Evolutionary conservation across 2,888 invertebrate species (phyloP), one percentile per base, ranked within the genome.

Genomic region (Formica aserva): DNA sequence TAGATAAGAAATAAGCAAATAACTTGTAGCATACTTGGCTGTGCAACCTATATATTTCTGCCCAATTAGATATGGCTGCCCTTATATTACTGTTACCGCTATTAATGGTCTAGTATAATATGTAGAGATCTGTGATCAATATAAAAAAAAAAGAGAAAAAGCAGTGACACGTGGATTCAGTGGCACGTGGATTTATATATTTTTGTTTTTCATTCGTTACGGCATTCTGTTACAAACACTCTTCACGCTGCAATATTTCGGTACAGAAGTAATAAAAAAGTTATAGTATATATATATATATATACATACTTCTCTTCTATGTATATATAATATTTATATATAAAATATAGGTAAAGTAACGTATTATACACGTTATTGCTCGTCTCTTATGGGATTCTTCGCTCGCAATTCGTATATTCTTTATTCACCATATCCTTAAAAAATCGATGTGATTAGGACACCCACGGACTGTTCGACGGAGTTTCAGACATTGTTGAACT

Each of bases 181-280:
- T 86, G 85, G 86, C 86, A 87, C 85, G 75, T 90, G 82, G 84
- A 89, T 77, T 83, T 90, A 84, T 89, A 88, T 92, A 81, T 85
- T 55, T 81, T 48, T 62, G 13, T 75, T 83, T 89, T 92, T 90
- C 89, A 91, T 91, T 89, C 86, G 90, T 90, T 91, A 91, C 90
- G 92, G 91, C 91, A 89, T 88, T 83, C 77, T 90, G 90, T 92
- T 92, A 93, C 91, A 92, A 93, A 92, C 92, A 91, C 92, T 88
- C 87, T 91, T 89, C 84, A 88, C 85, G 82, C 85, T 84, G 88
- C 87, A 86, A 87, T 87, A 88, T 85, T 82, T 91, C 87, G 85
- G 62, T 89, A 90, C 81, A 89, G 87, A 82, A 87, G 89, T 91
- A 90, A 92, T 91, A 92, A 92, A 92, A 92, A 92, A 91, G 90